Evolutionary conservation across 2,888 invertebrate species (phyloP), one percentile per base, ranked within the genome.

Genomic region (Acanthoscelides obtectus): DNA sequence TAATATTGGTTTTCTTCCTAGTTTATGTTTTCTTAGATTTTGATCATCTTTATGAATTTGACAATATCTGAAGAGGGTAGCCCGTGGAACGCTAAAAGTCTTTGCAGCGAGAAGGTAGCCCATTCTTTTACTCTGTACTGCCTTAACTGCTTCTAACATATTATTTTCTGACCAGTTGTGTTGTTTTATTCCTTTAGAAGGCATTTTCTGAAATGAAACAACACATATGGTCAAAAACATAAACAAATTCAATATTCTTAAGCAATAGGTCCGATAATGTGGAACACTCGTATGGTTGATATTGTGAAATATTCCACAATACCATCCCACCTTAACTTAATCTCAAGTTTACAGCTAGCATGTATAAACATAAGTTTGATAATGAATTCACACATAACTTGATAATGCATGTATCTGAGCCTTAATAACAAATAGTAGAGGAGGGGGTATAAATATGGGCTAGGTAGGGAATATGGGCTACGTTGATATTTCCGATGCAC

Each of bases 61-160:
- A 63, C 66, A 68, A 69, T 68, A 71, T 71, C 72, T 70, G 70
- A 73, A 72, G 69, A 70, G 64, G 6, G 68, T 71, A 65, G 68
- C 68, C 21, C 65, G 20, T 25, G 69, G 63, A 69, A 69, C 71
- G 70, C 75, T 72, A 22, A 64, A 71, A 64, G 22, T 67, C 64
- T 71, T 66, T 12, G 45, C 20, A 21, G 71, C 68, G 65, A 22
- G 63, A n/a, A 70, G 65, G 67, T 70, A 70, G 22, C 70, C 70
- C 67, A 70, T 70, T 67, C 20, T 45, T 64, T 68, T 68, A n/a
- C 22, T 68, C 8, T 64, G 67, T 2, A 71, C 68, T 68, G 71
- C 68, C 64, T 22, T 68, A 20, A 68, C 68, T 6, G 64, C 65
- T 71, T 71, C 22, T 64, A 6, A 22, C 68, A 68, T 3, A 20